A percentile compares a stretch with the other conserved stretches of the same genome.
Conservation (phyloP, 2,797 vertebrate species). For the Neosalanx taihuensis region DNA sequence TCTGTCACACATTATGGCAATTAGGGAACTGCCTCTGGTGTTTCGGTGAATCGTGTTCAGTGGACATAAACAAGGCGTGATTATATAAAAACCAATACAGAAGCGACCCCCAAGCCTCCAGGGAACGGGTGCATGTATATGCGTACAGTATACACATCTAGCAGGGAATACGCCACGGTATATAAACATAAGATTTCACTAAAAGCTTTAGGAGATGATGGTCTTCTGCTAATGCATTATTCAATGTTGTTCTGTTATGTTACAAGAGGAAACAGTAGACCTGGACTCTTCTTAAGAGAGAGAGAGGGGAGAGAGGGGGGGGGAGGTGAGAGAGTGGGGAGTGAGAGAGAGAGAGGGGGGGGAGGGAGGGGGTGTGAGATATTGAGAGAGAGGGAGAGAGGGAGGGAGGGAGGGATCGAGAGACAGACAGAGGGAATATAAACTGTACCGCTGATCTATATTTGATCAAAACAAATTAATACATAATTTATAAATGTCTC, state of each 20-base stretch:
- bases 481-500: slow-evolving; percentile 33
- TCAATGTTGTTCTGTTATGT: not conserved
- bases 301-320: too few relatives aligned
- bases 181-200: not conserved
- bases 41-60: not conserved
- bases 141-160: not conserved
- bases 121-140: not conserved
- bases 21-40: too few relatives aligned
- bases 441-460: slow-evolving; percentile 20
- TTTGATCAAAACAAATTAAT: slow-evolving; percentile 28
- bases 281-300: too few relatives aligned
- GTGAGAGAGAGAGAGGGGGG: too few relatives aligned
- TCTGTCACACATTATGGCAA: too few relatives aligned
- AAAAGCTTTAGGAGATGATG: not conserved
- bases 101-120: not conserved
- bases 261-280: not conserved
- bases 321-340: too few relatives aligned
- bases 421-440: not conserved
- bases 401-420: too few relatives aligned
- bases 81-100: not conserved
- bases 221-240: not conserved
- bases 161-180: not conserved
- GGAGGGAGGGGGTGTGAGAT: too few relatives aligned
- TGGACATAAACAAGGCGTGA: not conserved
- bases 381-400: too few relatives aligned